Conservation (phyloP, 2,888 invertebrate species). For the Chaitophorus viminalis region DNA sequence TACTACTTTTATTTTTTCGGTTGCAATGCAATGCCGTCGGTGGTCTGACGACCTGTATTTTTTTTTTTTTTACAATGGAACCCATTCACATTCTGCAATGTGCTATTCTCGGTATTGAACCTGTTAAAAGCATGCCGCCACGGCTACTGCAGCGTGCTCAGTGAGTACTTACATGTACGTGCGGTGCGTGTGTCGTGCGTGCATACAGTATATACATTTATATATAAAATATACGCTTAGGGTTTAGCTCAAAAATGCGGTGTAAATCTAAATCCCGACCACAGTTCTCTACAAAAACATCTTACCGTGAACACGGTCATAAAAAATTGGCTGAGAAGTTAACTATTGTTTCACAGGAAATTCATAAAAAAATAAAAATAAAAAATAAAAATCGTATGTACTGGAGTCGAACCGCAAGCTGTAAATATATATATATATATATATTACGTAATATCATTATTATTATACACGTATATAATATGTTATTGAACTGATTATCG, state of each 20-base stretch:
- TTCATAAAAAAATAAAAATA: background rate
- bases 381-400: background rate
- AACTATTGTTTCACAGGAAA: constrained; percentile 18
- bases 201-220: too few relatives aligned
- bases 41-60: background rate
- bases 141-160: background rate
- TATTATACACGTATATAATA: background rate
- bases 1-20: background rate
- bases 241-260: background rate
- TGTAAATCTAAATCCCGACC: background rate
- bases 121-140: constrained; percentile 23
- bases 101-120: constrained; percentile 27
- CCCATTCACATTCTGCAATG: constrained; percentile 30
- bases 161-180: too few relatives aligned
- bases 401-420: background rate
- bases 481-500: background rate
- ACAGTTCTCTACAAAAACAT: background rate
- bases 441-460: too few relatives aligned
- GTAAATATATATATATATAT: too few relatives aligned
- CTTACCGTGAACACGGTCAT: background rate
- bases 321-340: background rate
- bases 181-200: too few relatives aligned
- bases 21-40: constrained; percentile 9
- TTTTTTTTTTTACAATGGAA: constrained; percentile 28
- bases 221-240: background rate